phyloP scores from a whole-genome alignment of 2,888 invertebrate species.

The Dicycla oo region DNA sequence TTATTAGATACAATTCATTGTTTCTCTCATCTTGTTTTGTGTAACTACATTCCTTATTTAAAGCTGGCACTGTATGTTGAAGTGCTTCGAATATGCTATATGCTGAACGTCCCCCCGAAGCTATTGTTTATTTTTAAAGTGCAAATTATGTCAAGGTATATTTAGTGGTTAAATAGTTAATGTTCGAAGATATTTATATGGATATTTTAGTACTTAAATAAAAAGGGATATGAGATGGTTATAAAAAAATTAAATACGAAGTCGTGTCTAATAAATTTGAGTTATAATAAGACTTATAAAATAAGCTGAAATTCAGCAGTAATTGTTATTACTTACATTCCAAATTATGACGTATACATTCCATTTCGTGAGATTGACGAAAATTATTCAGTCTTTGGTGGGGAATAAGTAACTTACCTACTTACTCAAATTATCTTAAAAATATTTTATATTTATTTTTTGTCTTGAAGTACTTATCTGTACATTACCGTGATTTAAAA shows the following conservation, averaged over 20 bases:
- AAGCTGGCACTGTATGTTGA: constrained; percentile 72
- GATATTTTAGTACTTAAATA: constrained; percentile 87
- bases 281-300: constrained; percentile 67
- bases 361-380: constrained; percentile 78
- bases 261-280: constrained; percentile 66
- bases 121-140: constrained; percentile 82
- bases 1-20: constrained; percentile 58
- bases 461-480: constrained; percentile 83
- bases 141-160: constrained; percentile 87
- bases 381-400: constrained; percentile 79
- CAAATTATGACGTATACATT: constrained; percentile 80
- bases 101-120: constrained; percentile 89
- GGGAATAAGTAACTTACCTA: constrained; percentile 85
- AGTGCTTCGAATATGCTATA: constrained; percentile 87
- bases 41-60: constrained; percentile 56
- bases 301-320: constrained; percentile 64
- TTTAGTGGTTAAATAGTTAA: constrained; percentile 84
- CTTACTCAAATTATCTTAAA: constrained; percentile 80
- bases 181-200: constrained; percentile 85
- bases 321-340: constrained; percentile 75
- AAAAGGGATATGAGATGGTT: constrained; percentile 77
- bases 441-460: constrained; percentile 81
- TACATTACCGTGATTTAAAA: constrained; percentile 81
- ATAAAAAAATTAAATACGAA: constrained; percentile 63
- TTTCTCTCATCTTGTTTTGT: constrained; percentile 62